Conservation (phyloP, 1,140 invertebrate genomes). For the Colletes gigas region DNA sequence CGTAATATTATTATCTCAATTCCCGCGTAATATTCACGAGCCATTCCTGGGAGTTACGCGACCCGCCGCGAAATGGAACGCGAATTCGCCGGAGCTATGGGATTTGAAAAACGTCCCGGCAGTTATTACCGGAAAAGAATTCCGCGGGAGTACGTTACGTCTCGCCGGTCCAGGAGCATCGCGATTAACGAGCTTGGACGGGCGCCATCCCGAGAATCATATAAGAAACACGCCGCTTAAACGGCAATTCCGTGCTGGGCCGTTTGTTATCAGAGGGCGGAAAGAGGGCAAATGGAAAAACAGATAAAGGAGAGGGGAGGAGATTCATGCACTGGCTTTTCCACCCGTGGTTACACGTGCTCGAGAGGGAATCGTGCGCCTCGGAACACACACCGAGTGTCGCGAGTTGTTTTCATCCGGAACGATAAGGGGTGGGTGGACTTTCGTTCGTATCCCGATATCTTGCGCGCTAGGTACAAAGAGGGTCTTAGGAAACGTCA, state of each 20-base stretch:
- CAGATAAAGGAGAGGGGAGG: background rate
- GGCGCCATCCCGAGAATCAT: constrained; percentile 62
- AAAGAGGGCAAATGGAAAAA: constrained; percentile 12
- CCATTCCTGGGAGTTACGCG: constrained; percentile 49
- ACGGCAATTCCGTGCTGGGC: constrained; percentile 54
- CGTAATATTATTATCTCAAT: constrained; percentile 58
- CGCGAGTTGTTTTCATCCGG: background rate
- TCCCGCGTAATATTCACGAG: constrained; percentile 51
- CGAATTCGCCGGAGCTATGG: constrained; percentile 24
- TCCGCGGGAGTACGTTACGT: constrained; percentile 49
- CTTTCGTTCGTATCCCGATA: background rate
- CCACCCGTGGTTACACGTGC: background rate
- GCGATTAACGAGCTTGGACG: constrained; percentile 71
- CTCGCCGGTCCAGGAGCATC: constrained; percentile 34
- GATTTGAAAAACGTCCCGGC: constrained; percentile 63
- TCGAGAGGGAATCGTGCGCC: no score
- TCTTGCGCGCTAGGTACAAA: background rate
- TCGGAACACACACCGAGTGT: background rate
- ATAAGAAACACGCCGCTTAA: constrained; percentile 63
- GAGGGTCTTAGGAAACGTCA: background rate
- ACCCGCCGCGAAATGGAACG: constrained; percentile 54
- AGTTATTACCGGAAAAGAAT: constrained; percentile 66
- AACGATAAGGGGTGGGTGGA: constrained; percentile 1
- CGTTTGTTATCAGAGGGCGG: constrained; percentile 46
- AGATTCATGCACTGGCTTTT: constrained; percentile 27